Conservation (phyloP, 2,888 invertebrate genomes). For the Heteromurus nitidus region DNA sequence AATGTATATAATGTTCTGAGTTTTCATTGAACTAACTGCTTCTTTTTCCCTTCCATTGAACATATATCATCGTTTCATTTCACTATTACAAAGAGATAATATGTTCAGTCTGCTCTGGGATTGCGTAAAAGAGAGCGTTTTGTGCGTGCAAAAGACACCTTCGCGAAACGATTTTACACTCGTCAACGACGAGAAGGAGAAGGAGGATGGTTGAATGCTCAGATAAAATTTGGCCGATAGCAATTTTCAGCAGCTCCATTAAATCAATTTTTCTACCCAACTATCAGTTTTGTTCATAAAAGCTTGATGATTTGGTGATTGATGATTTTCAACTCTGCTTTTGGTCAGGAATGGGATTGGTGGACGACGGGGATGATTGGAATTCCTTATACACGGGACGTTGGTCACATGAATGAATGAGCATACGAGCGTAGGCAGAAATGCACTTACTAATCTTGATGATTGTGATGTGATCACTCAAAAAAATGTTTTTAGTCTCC, state of each 20-base stretch:
- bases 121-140: conserved; percentile 38
- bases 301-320: conserved; percentile 36
- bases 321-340: conserved; percentile 40
- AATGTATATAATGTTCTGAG: no score
- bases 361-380: conserved; percentile 19
- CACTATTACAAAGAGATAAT: conserved; percentile 8
- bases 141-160: conserved; percentile 28
- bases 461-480: conserved; percentile 17
- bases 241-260: conserved; percentile 18
- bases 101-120: not conserved
- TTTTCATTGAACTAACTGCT: no score
- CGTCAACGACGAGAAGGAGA: not conserved
- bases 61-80: conserved; percentile 2
- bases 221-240: not conserved
- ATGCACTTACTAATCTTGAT: conserved; percentile 13
- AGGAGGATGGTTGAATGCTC: conserved; percentile 3
- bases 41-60: not conserved
- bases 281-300: not conserved
- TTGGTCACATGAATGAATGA: not conserved
- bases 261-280: conserved; percentile 11
- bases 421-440: not conserved
- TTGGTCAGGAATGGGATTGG: conserved; percentile 29
- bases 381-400: not conserved
- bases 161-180: not conserved
- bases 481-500: not conserved